Evolutionary conservation across 2,797 vertebrate species (phyloP).

Genomic region (Pelodytes ibericus): DNA sequence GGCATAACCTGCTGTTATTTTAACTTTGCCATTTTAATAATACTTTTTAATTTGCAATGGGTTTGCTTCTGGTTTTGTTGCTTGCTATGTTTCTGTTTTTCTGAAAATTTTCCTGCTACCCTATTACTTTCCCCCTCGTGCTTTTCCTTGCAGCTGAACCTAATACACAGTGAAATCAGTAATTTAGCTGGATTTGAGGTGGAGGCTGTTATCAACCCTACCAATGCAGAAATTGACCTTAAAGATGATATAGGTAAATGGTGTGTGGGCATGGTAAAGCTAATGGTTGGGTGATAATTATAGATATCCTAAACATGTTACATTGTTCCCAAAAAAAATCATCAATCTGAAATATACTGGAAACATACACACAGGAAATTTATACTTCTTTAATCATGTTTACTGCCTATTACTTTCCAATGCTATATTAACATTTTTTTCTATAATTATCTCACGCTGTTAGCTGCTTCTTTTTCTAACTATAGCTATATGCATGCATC

Average conservation of each 20-base stretch:
- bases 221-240: constrained; percentile 98
- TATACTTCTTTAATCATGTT: constrained; percentile 29
- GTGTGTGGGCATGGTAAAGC: constrained; percentile 72
- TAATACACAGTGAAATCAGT: constrained; percentile 99
- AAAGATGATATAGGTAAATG: constrained; percentile 99
- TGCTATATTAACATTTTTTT: constrained; percentile 70
- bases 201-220: constrained; percentile 99
- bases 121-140: constrained; percentile 86
- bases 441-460: constrained; percentile 78
- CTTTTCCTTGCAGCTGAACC: constrained; percentile 95
- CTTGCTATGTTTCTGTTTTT: constrained; percentile 72
- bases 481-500: constrained; percentile 25
- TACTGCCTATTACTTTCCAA: constrained; percentile 54
- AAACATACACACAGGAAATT: neutral
- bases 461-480: constrained; percentile 66
- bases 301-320: constrained; percentile 75
- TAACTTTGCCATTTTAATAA: constrained; percentile 64
- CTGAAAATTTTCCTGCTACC: constrained; percentile 79
- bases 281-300: constrained; percentile 78
- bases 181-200: constrained; percentile 99
- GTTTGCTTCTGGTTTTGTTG: constrained; percentile 69
- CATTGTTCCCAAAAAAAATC: constrained; percentile 33
- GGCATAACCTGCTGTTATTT: no score
- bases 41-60: constrained; percentile 66
- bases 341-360: neutral